Evolutionary conservation across 2,113 vertebrate genomes (phyloP).

Genomic region (Parus major): DNA sequence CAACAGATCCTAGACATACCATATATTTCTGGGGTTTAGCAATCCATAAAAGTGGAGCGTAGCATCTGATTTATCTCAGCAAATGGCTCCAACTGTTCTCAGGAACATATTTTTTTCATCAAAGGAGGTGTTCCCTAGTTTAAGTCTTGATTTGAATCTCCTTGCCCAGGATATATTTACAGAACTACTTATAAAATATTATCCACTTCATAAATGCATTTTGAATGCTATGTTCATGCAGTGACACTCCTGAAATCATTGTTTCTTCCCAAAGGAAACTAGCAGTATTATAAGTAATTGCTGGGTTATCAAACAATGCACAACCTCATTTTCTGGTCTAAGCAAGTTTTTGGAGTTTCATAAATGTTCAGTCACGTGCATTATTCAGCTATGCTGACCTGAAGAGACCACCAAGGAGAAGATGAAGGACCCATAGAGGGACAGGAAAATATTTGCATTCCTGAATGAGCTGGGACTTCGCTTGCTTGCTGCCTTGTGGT

Average conservation of each 20-base stretch:
- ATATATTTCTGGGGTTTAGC: conserved; percentile 50
- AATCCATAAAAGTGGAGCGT: conserved; percentile 24
- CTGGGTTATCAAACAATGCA: conserved; percentile 28
- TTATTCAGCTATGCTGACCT: not conserved
- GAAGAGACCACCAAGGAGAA: not conserved
- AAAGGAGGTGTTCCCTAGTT: conserved; percentile 14
- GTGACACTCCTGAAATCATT: not conserved
- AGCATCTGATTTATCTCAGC: conserved; percentile 55
- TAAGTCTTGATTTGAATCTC: not conserved
- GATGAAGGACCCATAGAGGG: not conserved
- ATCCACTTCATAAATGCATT: not conserved
- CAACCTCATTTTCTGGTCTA: conserved; percentile 31
- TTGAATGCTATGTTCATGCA: conserved; percentile 36
- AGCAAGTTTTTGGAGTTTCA: not conserved
- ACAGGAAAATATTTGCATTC: not conserved
- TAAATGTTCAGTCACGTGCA: not conserved
- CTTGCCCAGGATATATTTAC: conserved; percentile 34
- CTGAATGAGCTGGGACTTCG: not conserved
- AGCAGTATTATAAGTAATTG: not conserved
- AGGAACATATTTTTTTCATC: conserved; percentile 33
- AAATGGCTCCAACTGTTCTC: conserved; percentile 43
- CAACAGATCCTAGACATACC: conserved; percentile 9
- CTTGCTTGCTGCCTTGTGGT: not conserved
- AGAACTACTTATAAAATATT: conserved; percentile 14
- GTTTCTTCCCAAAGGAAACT: conserved; percentile 33